Base-by-base conservation (phyloP, 2,888 invertebrate species). In the Sepioteuthis lessoniana region DNA sequence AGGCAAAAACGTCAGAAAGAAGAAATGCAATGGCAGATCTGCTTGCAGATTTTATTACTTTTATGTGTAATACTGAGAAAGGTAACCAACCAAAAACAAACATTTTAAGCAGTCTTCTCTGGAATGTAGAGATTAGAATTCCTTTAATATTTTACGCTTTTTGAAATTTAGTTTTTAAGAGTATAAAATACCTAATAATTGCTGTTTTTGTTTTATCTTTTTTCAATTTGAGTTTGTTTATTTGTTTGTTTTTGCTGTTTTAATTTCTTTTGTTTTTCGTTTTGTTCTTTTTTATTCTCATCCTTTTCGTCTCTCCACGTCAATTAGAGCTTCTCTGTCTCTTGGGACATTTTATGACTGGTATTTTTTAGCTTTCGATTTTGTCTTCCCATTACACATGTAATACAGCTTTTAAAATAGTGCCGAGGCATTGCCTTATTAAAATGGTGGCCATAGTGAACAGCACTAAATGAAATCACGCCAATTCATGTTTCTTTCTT, bases 61-160 rank as follows among this genome's bases (percentile, higher is more conserved):
- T 76, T 76, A n/a, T 76, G 76, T 76, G n/a, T n/a, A 76, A n/a
- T 76, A 76, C n/a, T n/a, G 4, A n/a, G 76, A 76, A 76, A 76
- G 76, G 76, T 76, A 76, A 76, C 76, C n/a, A n/a, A 35, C n/a
- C n/a, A 76, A 76, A n/a, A 76, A 35, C n/a, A 76, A 76, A 16
- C 76, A n/a, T 76, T 76, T n/a, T 76, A 76, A n/a, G 76, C n/a
- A 76, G n/a, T 76, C 76, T 76, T 4, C 76, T 76, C 76, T 76
- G 76, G 76, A 76, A 76, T 76, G 76, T n/a, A 76, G 76, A 76
- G 76, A 76, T 76, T 76, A 76, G 76, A 76, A 76, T 76, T 76
- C n/a, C 76, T 76, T 76, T 76, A 76, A 76, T 76, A 76, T 76
- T 76, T 76, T 76, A 76, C 76, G 76, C 76, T 76, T 76, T 76